phyloP scores from a whole-genome alignment of 2,113 vertebrate species.

The Engraulis encrasicolus region DNA sequence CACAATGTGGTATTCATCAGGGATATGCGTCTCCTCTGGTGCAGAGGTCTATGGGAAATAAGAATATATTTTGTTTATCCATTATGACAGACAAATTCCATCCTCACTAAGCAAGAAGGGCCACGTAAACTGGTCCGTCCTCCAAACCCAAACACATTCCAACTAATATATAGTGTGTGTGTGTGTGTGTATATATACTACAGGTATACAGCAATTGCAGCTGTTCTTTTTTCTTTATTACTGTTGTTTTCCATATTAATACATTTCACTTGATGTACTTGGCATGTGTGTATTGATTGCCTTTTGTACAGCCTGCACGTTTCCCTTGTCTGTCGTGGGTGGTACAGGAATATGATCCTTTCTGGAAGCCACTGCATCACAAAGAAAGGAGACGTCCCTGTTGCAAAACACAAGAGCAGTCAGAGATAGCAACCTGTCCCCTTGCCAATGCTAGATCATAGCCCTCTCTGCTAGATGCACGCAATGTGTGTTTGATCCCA shows the following conservation, averaged over 20 bases:
- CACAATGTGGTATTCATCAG: conserved; percentile 86
- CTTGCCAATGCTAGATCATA: no score
- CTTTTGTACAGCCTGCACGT: conserved; percentile 36
- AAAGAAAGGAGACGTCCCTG: conserved; percentile 87
- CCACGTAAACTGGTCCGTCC: no score
- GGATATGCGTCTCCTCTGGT: conserved; percentile 77
- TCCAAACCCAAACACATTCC: no score
- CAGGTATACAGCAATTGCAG: no score
- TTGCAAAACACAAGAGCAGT: conserved; percentile 34
- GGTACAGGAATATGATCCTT: conserved; percentile 60
- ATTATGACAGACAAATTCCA: conserved; percentile 41
- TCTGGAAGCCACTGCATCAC: conserved; percentile 65
- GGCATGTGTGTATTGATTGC: conserved; percentile 38
- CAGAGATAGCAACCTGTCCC: no score
- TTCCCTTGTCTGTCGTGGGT: conserved; percentile 51
- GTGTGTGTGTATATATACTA: no score
- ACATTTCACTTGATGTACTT: no score
- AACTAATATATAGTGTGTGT: no score
- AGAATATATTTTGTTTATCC: neutral
- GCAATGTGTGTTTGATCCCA: no score
- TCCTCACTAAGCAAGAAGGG: neutral
- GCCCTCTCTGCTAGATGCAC: no score
- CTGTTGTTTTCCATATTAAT: no score
- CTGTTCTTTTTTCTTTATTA: no score
- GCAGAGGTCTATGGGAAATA: conserved; percentile 36